Conservation (phyloP, 2,888 invertebrate genomes). For the Phrixothrix hirtus region DNA sequence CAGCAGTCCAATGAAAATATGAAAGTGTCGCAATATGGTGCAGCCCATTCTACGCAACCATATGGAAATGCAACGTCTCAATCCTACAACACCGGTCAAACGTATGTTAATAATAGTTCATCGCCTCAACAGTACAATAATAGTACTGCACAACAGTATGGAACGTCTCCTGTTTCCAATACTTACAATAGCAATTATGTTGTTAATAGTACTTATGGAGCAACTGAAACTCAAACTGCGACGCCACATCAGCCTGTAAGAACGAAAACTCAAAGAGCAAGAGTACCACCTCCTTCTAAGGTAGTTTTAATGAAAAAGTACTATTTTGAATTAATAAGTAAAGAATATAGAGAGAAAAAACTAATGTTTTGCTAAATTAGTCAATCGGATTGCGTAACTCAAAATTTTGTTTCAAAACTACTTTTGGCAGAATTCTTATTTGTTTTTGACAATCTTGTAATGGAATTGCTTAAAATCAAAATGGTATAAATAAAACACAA, state of each 20-base stretch:
- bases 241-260: conserved; percentile 57
- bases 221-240: conserved; percentile 22
- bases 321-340: too few relatives aligned
- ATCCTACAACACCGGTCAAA: conserved; percentile 21
- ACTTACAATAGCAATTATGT: conserved; percentile 42
- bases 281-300: conserved; percentile 85
- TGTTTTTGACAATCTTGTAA: too few relatives aligned
- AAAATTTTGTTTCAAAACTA: too few relatives aligned
- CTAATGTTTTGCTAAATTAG: too few relatives aligned
- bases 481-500: too few relatives aligned
- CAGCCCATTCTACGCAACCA: conserved; percentile 36
- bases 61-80: conserved; percentile 37
- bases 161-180: conserved; percentile 36
- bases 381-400: too few relatives aligned
- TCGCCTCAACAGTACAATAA: conserved; percentile 29
- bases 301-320: too few relatives aligned
- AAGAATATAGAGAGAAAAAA: too few relatives aligned
- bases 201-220: conserved; percentile 38
- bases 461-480: too few relatives aligned
- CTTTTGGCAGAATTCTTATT: too few relatives aligned
- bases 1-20: conserved; percentile 58
- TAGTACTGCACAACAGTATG: conserved; percentile 40
- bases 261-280: conserved; percentile 69
- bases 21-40: conserved; percentile 41
- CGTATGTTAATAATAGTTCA: conserved; percentile 16